Conservation (phyloP, 2,888 invertebrate genomes). For the Mactromeris polynyma region DNA sequence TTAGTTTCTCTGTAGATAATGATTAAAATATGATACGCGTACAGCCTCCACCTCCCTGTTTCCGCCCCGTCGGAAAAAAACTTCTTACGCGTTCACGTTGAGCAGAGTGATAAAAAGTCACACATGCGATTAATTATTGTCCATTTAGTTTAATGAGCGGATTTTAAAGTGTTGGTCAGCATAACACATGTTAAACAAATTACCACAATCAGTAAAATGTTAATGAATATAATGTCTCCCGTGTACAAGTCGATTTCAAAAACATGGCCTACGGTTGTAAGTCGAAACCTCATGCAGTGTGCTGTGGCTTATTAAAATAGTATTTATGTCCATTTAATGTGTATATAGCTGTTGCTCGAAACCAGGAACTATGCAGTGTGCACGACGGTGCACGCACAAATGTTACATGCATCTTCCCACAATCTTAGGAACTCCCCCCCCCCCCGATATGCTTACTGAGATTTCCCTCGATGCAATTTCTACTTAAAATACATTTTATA, state of each 20-base stretch:
- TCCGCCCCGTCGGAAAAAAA: not conserved
- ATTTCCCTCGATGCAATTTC: not conserved
- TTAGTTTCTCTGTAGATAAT: not conserved
- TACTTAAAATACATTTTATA: conserved; percentile 23
- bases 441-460: not conserved
- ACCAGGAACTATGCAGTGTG: not conserved
- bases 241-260: not conserved
- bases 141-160: conserved; percentile 1
- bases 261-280: not conserved
- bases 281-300: not conserved
- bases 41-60: not conserved
- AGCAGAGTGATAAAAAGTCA: not conserved
- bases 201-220: not conserved
- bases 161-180: not conserved
- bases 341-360: not conserved
- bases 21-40: not conserved
- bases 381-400: not conserved
- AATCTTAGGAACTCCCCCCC: not conserved
- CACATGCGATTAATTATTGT: not conserved
- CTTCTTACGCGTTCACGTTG: not conserved
- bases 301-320: not conserved
- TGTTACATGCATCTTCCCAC: not conserved
- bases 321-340: not conserved
- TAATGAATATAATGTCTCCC: not conserved
- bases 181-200: conserved; percentile 12